Conservation (phyloP, 2,888 invertebrate species). For the Tipula vernalis region DNA sequence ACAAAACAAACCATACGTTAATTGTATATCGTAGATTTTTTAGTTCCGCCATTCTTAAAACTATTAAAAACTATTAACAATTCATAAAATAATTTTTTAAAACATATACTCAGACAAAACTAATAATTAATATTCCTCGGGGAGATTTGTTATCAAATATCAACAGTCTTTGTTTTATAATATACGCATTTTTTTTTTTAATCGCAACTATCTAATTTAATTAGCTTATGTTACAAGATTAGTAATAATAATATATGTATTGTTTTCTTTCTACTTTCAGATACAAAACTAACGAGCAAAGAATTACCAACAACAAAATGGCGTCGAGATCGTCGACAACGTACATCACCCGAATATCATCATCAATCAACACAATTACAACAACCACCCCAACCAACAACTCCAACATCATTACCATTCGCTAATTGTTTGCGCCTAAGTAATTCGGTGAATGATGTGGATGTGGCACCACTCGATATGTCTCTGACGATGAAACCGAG, state of each 20-base stretch:
- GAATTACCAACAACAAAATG: slow-evolving; percentile 56
- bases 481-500: slow-evolving; percentile 29
- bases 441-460: not conserved
- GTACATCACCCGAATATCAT: slow-evolving; percentile 32
- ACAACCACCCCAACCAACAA: slow-evolving; percentile 14
- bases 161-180: not conserved
- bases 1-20: not conserved
- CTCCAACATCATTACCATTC: slow-evolving; percentile 13
- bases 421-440: not conserved
- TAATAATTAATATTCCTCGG: not conserved
- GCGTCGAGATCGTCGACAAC: slow-evolving; percentile 52
- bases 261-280: slow-evolving; percentile 21
- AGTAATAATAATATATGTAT: not conserved
- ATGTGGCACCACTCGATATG: slow-evolving; percentile 31
- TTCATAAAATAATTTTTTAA: not conserved
- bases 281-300: slow-evolving; percentile 38
- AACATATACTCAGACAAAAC: not conserved
- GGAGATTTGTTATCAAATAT: not conserved
- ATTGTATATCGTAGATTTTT: not conserved
- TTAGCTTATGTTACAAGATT: not conserved
- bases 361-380: slow-evolving; percentile 25
- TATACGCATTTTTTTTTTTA: not conserved
- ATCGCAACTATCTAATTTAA: not conserved
- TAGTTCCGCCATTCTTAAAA: not conserved
- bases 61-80: not conserved